phyloP scores from a whole-genome alignment of 2,797 vertebrate genomes.

The Brachyrhaphis roseni region DNA sequence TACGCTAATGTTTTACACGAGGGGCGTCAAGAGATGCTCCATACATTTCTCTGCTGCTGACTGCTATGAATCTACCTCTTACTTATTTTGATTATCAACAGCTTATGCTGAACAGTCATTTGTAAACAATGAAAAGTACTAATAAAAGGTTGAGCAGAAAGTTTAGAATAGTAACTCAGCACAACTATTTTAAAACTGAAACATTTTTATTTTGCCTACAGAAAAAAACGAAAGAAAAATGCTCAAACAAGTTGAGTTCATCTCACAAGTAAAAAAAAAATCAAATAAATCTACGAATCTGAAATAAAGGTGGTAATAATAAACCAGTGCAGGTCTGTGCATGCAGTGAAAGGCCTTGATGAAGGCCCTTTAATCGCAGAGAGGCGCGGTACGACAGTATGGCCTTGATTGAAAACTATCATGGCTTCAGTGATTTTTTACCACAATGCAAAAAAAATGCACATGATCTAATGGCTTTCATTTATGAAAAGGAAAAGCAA shows the following conservation, averaged over 20 bases:
- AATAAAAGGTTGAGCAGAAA: conserved; percentile 3
- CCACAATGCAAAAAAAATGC: background rate
- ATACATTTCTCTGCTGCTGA: background rate
- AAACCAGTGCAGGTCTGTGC: conserved; percentile 65
- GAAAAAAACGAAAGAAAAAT: background rate
- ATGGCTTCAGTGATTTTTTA: background rate
- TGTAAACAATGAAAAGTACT: background rate
- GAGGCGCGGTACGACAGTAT: background rate
- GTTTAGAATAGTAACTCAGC: conserved; percentile 29
- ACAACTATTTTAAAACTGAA: conserved; percentile 42
- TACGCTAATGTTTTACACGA: background rate
- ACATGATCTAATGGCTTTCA: background rate
- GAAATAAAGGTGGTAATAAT: conserved; percentile 11
- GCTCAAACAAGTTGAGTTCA: background rate
- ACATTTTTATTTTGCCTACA: background rate
- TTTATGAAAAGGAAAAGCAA: background rate
- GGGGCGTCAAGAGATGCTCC: conserved; percentile 1
- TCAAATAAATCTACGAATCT: conserved; percentile 8
- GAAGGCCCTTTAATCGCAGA: conserved; percentile 10
- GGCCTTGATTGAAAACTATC: background rate
- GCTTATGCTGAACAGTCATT: background rate
- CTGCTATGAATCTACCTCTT: background rate
- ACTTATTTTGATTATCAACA: conserved; percentile 7
- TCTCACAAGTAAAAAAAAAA: background rate
- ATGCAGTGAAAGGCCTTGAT: conserved; percentile 80